Evolutionary conservation across 2,113 vertebrate species (phyloP).

Genomic region (Platanista minor): DNA sequence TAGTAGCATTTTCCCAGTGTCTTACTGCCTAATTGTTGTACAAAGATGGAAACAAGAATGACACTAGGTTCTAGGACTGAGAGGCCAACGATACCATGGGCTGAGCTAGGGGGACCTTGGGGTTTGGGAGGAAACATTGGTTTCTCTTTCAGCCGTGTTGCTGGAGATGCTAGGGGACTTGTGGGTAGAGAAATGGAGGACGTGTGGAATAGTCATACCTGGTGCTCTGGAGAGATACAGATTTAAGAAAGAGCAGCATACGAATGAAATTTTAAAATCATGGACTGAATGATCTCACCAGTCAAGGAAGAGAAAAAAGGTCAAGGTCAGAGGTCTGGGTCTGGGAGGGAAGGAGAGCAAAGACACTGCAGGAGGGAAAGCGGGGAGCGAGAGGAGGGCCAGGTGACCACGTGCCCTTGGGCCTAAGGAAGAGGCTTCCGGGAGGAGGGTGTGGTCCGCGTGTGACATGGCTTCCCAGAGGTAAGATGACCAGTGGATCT

Average conservation of each 20-base stretch:
- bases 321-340: neutral
- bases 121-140: neutral
- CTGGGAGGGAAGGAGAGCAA: neutral
- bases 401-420: neutral
- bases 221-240: neutral
- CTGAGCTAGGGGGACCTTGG: neutral
- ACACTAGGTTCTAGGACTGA: neutral
- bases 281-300: neutral
- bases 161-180: neutral
- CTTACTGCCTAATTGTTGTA: neutral
- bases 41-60: neutral
- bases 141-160: neutral
- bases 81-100: neutral
- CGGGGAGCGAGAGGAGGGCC: fast-evolving
- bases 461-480: neutral
- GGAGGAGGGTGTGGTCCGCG: neutral
- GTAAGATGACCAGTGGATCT: neutral
- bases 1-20: neutral
- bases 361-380: neutral
- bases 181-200: neutral
- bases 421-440: neutral
- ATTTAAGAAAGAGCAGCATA: neutral
- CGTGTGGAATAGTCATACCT: neutral
- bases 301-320: neutral
- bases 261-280: neutral